A percentile compares a stretch with the other conserved stretches of the same genome.
Evolutionary conservation across 2,113 vertebrate genomes (phyloP).

Genomic region (Anhinga rufa): DNA sequence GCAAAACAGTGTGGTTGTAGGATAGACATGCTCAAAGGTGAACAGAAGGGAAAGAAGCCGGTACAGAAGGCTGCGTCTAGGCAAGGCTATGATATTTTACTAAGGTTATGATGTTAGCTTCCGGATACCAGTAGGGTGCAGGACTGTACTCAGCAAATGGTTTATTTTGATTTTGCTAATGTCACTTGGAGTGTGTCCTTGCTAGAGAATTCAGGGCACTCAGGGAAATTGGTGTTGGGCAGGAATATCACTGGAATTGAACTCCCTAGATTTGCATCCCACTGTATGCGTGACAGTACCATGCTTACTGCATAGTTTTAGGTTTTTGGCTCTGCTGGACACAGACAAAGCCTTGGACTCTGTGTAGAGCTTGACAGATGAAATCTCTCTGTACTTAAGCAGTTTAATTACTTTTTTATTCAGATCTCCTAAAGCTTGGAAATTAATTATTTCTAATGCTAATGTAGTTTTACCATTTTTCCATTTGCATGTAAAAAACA

Average conservation of each 20-base stretch:
- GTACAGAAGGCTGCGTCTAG: neutral
- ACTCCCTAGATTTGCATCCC: neutral
- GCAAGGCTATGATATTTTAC: neutral
- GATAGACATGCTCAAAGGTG: neutral
- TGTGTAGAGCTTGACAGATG: neutral
- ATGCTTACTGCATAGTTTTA: neutral
- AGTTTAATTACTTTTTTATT: neutral
- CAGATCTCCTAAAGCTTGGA: neutral
- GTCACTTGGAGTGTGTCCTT: neutral
- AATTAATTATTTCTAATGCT: neutral
- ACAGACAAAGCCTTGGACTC: neutral
- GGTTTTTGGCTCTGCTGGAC: neutral
- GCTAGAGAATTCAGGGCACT: neutral
- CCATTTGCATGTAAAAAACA: neutral
- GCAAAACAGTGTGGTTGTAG: neutral
- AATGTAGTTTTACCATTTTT: neutral
- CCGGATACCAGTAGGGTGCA: neutral
- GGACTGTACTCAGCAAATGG: neutral
- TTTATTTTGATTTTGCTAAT: neutral
- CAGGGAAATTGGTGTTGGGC: neutral
- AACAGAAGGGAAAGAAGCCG: neutral
- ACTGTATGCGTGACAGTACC: neutral
- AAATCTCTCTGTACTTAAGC: neutral
- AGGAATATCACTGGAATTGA: neutral
- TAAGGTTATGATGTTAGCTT: neutral